Evolutionary conservation across 2,888 invertebrate species (phyloP), one percentile per base, ranked within the genome.

Genomic region (Slavum lentiscoides): DNA sequence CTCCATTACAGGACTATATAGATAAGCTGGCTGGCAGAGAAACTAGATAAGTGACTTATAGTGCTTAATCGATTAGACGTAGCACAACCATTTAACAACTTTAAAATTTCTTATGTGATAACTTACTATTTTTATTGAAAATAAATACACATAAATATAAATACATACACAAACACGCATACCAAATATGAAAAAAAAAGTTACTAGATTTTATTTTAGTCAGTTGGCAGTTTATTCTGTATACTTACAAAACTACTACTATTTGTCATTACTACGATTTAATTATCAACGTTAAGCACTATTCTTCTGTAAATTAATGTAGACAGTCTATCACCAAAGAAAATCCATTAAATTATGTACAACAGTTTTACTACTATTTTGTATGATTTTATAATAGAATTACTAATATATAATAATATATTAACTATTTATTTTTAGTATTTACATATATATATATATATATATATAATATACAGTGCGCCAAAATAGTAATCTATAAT

Each of bases 1-100:
- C 97, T 84, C 98, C 98, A 76, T 90, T 98, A 84, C 97, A 98
- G 88, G 98, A 98, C 88, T 91, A 98, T 84, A 98, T 99, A 88
- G 97, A 98, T 87, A 96, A 95, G 88, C 89, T 96, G 85, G 95
- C 96, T 70, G 93, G 94, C 84, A 95, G 94, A 89, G 95, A 95
- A 86, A 91, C 92, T 85, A 92, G 94, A 91, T 94, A 92, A 91
- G 90, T 55, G 23, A 55, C 8, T 70, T 37, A 61, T 5, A 62
- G 69, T 80, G 70, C 70, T 69, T 64, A 6, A 64, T 64, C 37
- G 64, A 64, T 13, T 62, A 49, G n/a, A 58, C 37, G 64, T 59
- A 75, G 62, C 68, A 64, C 64, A 70, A 80, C 53, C 23, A 64
- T 23, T 62, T 64, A 21, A 77, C 21, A 64, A 62, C 55, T 80